Base-by-base conservation (phyloP, 2,797 vertebrate genomes). In the Perdix hodgsoniae region DNA sequence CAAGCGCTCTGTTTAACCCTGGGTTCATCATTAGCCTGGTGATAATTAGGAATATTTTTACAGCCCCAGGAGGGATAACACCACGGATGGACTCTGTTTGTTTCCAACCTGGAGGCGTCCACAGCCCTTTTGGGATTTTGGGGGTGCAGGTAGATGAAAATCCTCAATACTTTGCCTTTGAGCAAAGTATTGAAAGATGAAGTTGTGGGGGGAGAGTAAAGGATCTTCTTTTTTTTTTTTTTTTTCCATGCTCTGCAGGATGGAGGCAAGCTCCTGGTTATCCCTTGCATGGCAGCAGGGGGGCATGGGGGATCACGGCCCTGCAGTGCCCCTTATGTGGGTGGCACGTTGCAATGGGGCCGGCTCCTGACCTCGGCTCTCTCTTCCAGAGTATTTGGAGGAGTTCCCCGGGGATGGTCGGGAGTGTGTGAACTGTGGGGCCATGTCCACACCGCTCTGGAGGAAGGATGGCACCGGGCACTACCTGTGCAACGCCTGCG, bases 401-500 rank as follows among this genome's bases (percentile, higher is more conserved):
- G 99, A 99, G 72, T 96, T 99, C 88, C 96, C 98, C 0, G 95
- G 98, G 0, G 99, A 99, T 65, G 99, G 99, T 17, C 98, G 99
- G 2, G 99, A 99, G 96, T 99, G 99, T 7, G 99, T 99, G 79
- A 99, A 99, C 98, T 99, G 99, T 26, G 99, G 99, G 66, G 99
- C 99, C 11, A 98, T 99, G 97, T 99, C 99, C 79, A 99, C 99
- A 0, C 99, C 99, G 1, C 98, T 99, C 91, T 99, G 99, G 99
- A 98, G 99, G 95, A 97, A 99, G 10, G 99, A 99, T 9, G 99
- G 99, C 14, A 99, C 99, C 1, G 99, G 99, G 7, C 99, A 99
- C 96, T 99, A 99, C 97, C 98, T 99, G 91, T 99, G 99, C 91
- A 99, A 99, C 65, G 99, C 99, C 70, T 99, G 99, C n/a, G 99